Percentiles rank a stretch among this genome's conserved stretches.
phyloP scores from a whole-genome alignment of 2,888 invertebrate species.

The Dasypogon diadema region DNA sequence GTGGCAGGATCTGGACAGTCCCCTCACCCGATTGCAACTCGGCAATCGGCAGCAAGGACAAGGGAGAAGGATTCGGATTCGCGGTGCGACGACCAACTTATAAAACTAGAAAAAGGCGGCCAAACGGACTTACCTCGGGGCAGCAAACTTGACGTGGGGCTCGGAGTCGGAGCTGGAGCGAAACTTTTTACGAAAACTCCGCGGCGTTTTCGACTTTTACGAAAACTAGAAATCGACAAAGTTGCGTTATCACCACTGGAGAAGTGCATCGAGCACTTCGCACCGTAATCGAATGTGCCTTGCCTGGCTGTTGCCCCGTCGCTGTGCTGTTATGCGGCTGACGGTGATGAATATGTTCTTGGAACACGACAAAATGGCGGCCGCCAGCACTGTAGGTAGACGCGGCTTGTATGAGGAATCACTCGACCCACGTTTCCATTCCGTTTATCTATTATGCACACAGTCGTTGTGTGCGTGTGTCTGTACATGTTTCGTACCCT shows the following conservation, averaged over 20 bases:
- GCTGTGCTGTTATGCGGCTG: constrained; percentile 28
- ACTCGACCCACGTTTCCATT: constrained; percentile 49
- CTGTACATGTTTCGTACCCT: constrained; percentile 37
- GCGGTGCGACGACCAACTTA: not conserved
- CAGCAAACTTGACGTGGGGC: not conserved
- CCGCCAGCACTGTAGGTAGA: constrained; percentile 34
- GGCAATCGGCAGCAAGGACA: not conserved
- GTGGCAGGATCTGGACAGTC: not conserved
- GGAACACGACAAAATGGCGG: constrained; percentile 54
- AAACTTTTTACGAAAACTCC: not conserved
- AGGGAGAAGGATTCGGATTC: constrained; percentile 5
- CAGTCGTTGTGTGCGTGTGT: not conserved
- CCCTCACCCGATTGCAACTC: too few relatives aligned
- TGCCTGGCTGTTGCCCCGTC: constrained; percentile 29
- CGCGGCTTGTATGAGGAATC: constrained; percentile 32
- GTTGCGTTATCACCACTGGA: constrained; percentile 37
- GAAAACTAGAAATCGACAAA: constrained; percentile 24
- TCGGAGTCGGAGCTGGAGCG: not conserved
- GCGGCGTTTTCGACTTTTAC: not conserved
- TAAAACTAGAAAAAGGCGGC: constrained; percentile 5
- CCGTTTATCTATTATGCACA: constrained; percentile 42
- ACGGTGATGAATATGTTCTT: constrained; percentile 48
- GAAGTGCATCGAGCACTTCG: constrained; percentile 35
- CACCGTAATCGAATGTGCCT: constrained; percentile 15
- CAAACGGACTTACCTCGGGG: constrained; percentile 9